Conservation (phyloP, 2,113 vertebrate genomes). For the Propithecus coquereli region DNA sequence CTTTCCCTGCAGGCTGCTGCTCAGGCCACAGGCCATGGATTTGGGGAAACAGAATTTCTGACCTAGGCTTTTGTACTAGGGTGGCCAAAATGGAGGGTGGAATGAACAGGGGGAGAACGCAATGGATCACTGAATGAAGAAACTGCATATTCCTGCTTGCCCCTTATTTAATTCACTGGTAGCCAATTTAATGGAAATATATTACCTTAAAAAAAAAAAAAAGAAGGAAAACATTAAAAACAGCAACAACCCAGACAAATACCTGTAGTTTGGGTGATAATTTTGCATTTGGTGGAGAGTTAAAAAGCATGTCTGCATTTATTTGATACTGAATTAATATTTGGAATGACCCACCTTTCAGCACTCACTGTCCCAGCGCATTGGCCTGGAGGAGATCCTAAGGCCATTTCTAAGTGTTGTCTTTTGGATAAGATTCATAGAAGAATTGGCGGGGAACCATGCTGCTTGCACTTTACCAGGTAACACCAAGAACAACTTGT, state of each 20-base stretch:
- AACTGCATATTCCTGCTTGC: background rate
- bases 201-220: background rate
- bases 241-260: background rate
- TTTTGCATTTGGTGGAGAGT: background rate
- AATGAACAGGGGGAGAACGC: background rate
- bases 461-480: background rate
- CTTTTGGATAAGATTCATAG: background rate
- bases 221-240: background rate
- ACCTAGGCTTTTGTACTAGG: background rate
- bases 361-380: rapidly evolving
- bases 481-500: background rate
- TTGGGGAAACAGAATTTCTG: background rate
- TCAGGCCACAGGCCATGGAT: background rate
- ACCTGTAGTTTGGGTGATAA: background rate
- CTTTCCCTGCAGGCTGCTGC: background rate
- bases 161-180: background rate
- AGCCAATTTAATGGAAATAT: background rate
- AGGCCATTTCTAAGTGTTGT: no score
- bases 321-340: background rate
- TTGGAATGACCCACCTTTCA: background rate
- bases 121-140: background rate
- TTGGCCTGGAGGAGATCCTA: background rate
- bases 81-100: background rate
- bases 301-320: background rate
- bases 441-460: background rate